Conservation (phyloP, 1,140 invertebrate genomes). For the Agraylea sexmaculata region DNA sequence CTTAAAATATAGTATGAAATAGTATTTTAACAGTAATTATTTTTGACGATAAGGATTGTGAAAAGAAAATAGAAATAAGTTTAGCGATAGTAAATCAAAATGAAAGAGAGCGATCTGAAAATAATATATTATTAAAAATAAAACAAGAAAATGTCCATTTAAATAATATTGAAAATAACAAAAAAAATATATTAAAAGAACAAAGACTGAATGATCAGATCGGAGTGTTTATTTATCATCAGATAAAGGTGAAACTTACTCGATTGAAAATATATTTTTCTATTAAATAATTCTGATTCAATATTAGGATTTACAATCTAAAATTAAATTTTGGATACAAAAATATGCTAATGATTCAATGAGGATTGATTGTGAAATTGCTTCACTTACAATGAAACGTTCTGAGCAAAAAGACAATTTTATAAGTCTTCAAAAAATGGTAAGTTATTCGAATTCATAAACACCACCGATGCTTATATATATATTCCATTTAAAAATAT, state of each 20-base stretch:
- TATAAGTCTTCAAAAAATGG: slow-evolving; percentile 12
- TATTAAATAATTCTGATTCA: not conserved
- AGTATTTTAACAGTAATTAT: too few species aligned
- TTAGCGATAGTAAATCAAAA: too few species aligned
- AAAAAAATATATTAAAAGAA: not conserved
- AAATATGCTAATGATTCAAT: slow-evolving; percentile 14
- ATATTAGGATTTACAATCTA: slow-evolving; percentile 10
- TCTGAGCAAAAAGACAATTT: slow-evolving; percentile 9
- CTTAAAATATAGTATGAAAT: too few species aligned
- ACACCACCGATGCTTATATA: not conserved
- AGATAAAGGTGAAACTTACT: not conserved
- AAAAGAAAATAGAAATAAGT: too few species aligned
- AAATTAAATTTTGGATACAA: slow-evolving; percentile 13
- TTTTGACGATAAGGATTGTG: too few species aligned
- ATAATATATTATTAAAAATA: slow-evolving; percentile 4
- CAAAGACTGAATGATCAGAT: not conserved
- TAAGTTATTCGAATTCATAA: slow-evolving; percentile 3
- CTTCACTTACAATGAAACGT: slow-evolving; percentile 9
- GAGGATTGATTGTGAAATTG: slow-evolving; percentile 11
- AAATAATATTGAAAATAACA: not conserved
- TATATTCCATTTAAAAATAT: not conserved
- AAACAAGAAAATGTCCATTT: not conserved
- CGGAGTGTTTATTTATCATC: not conserved
- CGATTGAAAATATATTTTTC: not conserved
- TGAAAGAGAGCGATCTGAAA: too few species aligned